phyloP scores from a whole-genome alignment of 2,113 vertebrate genomes.

The Shinisaurus crocodilurus region DNA sequence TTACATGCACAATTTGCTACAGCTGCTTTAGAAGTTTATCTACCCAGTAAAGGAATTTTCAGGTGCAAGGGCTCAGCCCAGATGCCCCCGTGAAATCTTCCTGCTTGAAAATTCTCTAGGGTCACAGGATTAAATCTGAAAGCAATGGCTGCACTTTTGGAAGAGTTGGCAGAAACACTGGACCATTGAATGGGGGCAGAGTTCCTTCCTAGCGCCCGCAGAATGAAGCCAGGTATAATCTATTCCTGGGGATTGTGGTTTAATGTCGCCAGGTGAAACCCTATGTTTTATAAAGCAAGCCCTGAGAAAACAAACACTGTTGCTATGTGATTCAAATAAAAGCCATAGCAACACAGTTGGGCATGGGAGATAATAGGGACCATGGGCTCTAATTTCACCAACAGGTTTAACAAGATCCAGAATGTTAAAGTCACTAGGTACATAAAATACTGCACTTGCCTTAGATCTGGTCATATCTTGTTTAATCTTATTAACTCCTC shows the following conservation, averaged over 20 bases:
- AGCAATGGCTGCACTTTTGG: neutral
- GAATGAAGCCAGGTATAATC: accelerated
- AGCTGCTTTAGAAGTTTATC: neutral
- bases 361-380: constrained; percentile 34
- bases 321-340: constrained; percentile 68
- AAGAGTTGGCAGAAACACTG: neutral
- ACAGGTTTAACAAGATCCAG: constrained; percentile 67
- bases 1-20: neutral
- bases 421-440: constrained; percentile 32
- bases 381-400: constrained; percentile 42
- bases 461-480: neutral
- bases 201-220: neutral
- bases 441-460: constrained; percentile 9
- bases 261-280: constrained; percentile 37
- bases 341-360: constrained; percentile 64
- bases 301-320: constrained; percentile 68
- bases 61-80: neutral
- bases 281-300: constrained; percentile 54
- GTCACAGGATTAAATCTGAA: constrained; percentile 13
- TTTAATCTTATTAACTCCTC: accelerated
- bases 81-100: neutral
- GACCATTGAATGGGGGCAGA: neutral
- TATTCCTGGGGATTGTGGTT: neutral
- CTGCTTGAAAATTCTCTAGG: neutral
- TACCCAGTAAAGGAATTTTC: neutral